phyloP scores from a whole-genome alignment of 2,888 invertebrate species.

The Drosophila longiperda region DNA sequence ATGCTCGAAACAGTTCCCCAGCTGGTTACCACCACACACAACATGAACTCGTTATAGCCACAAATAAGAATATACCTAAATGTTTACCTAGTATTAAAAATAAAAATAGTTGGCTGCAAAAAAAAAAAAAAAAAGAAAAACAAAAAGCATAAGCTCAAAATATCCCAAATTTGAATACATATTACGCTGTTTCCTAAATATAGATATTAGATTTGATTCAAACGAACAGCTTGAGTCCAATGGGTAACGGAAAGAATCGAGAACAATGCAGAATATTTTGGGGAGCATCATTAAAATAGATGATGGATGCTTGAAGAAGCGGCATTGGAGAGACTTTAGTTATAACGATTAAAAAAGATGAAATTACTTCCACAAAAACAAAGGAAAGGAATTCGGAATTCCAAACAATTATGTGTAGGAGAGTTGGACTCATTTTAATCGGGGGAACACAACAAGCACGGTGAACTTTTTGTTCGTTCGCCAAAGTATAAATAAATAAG shows the following conservation, averaged over 20 bases:
- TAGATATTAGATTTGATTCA: background rate
- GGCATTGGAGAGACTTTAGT: background rate
- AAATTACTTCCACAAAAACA: background rate
- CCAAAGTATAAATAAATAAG: background rate
- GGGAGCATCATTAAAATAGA: background rate
- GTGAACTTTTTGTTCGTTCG: background rate
- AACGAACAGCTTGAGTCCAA: background rate
- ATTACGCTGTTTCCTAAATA: conserved; percentile 16
- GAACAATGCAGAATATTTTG: background rate
- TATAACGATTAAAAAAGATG: background rate
- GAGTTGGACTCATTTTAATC: background rate
- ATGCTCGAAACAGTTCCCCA: conserved; percentile 21
- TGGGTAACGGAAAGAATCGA: background rate
- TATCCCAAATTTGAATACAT: conserved; percentile 23
- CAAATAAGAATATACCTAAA: conserved; percentile 10
- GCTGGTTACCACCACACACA: conserved; percentile 4
- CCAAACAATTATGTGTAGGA: background rate
- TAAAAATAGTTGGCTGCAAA: conserved; percentile 9
- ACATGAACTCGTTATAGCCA: conserved; percentile 2
- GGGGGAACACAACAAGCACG: background rate
- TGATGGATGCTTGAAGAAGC: background rate
- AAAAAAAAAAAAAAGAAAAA: background rate
- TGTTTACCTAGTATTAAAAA: conserved; percentile 17
- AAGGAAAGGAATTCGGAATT: background rate
- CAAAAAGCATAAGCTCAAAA: conserved; percentile 35